These are phyloP conservation scores for Laothoe populi DNA, from an alignment of 2,888 invertebrate genomes.

Conservation along the genomic window DNA sequence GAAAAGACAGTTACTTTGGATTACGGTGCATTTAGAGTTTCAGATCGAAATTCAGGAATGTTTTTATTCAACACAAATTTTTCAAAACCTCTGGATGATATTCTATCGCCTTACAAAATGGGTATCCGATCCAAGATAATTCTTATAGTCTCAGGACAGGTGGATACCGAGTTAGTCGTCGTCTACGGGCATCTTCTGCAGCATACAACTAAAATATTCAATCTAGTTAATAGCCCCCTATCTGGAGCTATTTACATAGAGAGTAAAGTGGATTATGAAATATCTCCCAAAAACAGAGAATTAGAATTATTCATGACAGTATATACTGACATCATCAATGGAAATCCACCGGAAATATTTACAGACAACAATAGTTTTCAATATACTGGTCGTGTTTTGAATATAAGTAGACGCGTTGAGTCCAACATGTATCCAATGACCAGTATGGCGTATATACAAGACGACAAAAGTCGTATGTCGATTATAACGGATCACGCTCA, in stretches of 20 bases:
- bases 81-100: constrained; percentile 91
- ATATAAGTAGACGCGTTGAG: constrained; percentile 92
- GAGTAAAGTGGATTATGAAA: constrained; percentile 92
- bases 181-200: constrained; percentile 90
- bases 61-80: constrained; percentile 97
- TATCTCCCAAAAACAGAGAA: constrained; percentile 93
- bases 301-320: constrained; percentile 96
- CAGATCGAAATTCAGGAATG: constrained; percentile 95
- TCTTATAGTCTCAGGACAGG: constrained; percentile 92
- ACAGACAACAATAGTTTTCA: constrained; percentile 97
- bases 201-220: constrained; percentile 92
- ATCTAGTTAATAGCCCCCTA: constrained; percentile 86
- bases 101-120: constrained; percentile 88
- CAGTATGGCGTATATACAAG: constrained; percentile 93
- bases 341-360: constrained; percentile 91
- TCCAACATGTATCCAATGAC: constrained; percentile 98
- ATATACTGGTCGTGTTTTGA: constrained; percentile 90
- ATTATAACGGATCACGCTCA: constrained; percentile 95
- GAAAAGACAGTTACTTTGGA: constrained; percentile 80
- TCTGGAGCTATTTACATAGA: constrained; percentile 91
- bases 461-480: constrained; percentile 87
- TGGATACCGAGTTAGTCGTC: constrained; percentile 92
- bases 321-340: constrained; percentile 92
- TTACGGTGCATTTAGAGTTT: constrained; percentile 94
- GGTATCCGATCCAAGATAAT: constrained; percentile 83